Evolutionary conservation across 2,113 vertebrate species (phyloP).

Genomic region (Athene noctua): DNA sequence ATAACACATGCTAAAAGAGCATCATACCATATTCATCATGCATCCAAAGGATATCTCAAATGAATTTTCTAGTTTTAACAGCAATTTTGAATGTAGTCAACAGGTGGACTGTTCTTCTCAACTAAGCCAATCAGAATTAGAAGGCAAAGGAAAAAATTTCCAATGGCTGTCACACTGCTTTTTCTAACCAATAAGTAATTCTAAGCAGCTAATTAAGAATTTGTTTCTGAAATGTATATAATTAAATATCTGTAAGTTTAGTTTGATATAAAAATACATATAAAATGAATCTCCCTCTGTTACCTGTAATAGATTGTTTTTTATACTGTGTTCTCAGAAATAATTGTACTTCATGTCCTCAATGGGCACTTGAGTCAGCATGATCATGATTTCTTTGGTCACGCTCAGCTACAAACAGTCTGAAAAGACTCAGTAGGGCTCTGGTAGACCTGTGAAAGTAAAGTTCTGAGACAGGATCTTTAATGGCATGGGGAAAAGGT

Average conservation of each 20-base stretch:
- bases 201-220: background rate
- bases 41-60: background rate
- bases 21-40: background rate
- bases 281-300: background rate
- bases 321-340: background rate
- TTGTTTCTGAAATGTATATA: background rate
- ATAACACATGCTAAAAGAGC: background rate
- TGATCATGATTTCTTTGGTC: background rate
- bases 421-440: background rate
- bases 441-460: background rate
- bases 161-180: background rate
- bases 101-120: background rate
- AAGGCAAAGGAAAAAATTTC: background rate
- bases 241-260: background rate
- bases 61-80: background rate
- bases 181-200: background rate
- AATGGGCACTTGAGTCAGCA: background rate
- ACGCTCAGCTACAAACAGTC: background rate
- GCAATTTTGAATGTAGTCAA: background rate
- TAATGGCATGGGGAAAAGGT: background rate
- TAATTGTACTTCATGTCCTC: background rate
- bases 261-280: background rate
- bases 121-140: background rate
- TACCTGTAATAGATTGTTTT: background rate
- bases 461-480: slow-evolving; percentile 11